A percentile compares a stretch with the other conserved stretches of the same genome.
Evolutionary conservation across 2,113 vertebrate genomes (phyloP).

Genomic region (Colaptes auratus): DNA sequence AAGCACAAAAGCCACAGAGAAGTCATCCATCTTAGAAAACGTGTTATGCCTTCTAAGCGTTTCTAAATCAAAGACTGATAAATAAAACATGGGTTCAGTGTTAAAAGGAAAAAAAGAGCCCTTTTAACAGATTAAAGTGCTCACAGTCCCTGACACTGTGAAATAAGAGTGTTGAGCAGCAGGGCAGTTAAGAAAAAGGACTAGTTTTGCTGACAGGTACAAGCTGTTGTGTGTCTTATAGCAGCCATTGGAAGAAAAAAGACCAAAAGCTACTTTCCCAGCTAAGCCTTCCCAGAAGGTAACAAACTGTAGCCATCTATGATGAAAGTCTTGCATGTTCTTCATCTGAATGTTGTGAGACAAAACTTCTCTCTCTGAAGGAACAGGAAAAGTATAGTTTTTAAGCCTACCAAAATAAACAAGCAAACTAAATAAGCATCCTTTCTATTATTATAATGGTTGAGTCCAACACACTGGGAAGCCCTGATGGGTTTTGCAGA

Average conservation of each 20-base stretch:
- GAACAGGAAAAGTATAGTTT: neutral
- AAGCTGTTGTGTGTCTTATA: slow-evolving; percentile 28
- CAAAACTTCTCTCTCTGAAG: neutral
- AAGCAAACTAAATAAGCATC: neutral
- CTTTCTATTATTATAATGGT: neutral
- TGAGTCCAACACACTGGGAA: neutral
- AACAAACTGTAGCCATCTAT: neutral
- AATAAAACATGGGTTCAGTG: slow-evolving; percentile 68
- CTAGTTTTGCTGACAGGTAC: slow-evolving; percentile 49
- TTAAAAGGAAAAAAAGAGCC: slow-evolving; percentile 58
- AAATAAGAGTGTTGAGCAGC: slow-evolving; percentile 58
- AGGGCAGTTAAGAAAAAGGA: slow-evolving; percentile 52
- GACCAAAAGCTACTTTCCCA: neutral
- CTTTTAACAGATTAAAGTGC: slow-evolving; percentile 74
- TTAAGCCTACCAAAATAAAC: neutral
- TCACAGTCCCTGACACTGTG: slow-evolving; percentile 63
- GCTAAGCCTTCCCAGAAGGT: neutral
- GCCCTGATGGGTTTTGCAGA: neutral
- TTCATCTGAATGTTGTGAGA: neutral
- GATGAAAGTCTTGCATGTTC: neutral
- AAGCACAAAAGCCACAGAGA: neutral
- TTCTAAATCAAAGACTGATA: slow-evolving; percentile 70
- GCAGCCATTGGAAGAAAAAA: neutral
- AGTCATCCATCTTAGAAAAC: slow-evolving; percentile 53
- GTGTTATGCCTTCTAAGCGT: slow-evolving; percentile 56